phyloP scores from a whole-genome alignment of 1,140 invertebrate genomes.

The Aphelinus atriplicis region DNA sequence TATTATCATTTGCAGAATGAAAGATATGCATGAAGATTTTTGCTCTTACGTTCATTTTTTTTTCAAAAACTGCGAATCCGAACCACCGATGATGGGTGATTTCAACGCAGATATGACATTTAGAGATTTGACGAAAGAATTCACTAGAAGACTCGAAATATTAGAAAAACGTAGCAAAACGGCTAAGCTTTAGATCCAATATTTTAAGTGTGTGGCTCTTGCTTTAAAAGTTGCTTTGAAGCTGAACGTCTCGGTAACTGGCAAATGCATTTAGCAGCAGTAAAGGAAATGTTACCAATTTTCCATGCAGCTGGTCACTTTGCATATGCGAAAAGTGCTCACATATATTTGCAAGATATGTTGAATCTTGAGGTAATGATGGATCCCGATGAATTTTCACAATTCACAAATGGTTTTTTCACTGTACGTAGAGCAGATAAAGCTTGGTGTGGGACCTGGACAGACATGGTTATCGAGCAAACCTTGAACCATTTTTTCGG shows the following conservation, averaged over 20 bases:
- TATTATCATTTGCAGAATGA: too few relatives aligned
- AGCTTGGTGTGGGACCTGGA: slow-evolving; percentile 57
- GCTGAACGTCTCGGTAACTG: slow-evolving; percentile 45
- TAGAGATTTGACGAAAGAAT: not conserved
- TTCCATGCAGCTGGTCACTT: slow-evolving; percentile 56
- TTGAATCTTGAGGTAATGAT: slow-evolving; percentile 46
- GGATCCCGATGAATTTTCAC: slow-evolving; percentile 47
- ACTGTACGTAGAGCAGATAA: slow-evolving; percentile 52
- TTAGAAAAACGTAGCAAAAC: slow-evolving; percentile 47
- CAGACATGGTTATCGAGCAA: slow-evolving; percentile 57
- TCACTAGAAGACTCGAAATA: not conserved
- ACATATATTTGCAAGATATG: slow-evolving; percentile 58
- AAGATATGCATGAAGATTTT: too few relatives aligned
- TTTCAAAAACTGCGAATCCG: not conserved
- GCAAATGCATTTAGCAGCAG: slow-evolving; percentile 44
- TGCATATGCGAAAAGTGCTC: slow-evolving; percentile 52
- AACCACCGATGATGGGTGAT: not conserved
- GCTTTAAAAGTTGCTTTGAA: slow-evolving; percentile 34
- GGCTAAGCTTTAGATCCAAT: slow-evolving; percentile 43
- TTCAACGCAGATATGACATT: not conserved
- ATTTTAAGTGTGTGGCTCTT: slow-evolving; percentile 33
- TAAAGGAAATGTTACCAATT: slow-evolving; percentile 51
- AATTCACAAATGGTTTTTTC: slow-evolving; percentile 49
- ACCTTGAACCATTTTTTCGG: slow-evolving; percentile 54
- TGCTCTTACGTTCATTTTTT: too few relatives aligned